These are phyloP conservation scores for Nibea albiflora DNA, from an alignment of 2,113 vertebrate species.

Conservation along the genomic window DNA sequence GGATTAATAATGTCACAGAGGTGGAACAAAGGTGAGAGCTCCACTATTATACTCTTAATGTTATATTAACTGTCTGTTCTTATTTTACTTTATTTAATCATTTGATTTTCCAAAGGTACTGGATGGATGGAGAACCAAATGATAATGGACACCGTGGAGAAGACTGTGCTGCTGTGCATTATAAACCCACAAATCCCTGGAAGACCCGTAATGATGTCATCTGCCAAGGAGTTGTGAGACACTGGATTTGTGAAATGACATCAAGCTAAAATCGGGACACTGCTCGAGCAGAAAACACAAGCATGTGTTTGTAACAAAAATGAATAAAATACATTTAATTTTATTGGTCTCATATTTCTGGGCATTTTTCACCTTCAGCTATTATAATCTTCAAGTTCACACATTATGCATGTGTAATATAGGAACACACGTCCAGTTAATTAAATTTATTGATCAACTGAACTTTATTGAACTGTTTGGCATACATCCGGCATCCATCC, in stretches of 20 bases:
- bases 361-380: too few relatives aligned
- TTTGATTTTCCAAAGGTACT: constrained; percentile 50
- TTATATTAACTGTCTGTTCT: not conserved
- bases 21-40: constrained; percentile 38
- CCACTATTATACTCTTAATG: not conserved
- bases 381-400: too few relatives aligned
- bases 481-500: too few relatives aligned
- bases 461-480: too few relatives aligned
- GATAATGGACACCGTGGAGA: not conserved
- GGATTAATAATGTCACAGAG: constrained; percentile 68
- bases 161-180: constrained; percentile 39
- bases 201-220: constrained; percentile 18
- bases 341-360: not conserved
- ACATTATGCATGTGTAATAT: too few relatives aligned
- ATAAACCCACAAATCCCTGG: not conserved
- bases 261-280: not conserved
- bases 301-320: too few relatives aligned
- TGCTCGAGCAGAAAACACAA: not conserved
- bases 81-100: not conserved
- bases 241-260: constrained; percentile 63
- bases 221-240: fast-evolving
- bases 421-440: too few relatives aligned
- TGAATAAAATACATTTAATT: too few relatives aligned
- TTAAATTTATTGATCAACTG: too few relatives aligned
- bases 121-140: constrained; percentile 59